Evolutionary conservation across 2,113 vertebrate genomes (phyloP).

Genomic region (Etia nguti): DNA sequence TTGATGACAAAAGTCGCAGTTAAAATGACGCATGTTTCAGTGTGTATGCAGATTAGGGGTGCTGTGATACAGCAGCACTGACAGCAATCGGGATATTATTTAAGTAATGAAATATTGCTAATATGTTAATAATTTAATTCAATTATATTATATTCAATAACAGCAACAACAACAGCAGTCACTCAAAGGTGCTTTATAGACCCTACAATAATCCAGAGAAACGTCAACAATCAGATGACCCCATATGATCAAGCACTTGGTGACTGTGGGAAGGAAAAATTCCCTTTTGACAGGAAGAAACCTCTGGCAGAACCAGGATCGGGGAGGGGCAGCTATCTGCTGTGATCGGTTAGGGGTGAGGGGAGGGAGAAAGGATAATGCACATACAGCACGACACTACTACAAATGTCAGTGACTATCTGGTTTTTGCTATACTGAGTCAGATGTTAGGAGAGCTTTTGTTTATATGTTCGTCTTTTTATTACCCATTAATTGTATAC

Average conservation of each 20-base stretch:
- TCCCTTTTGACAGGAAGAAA: neutral
- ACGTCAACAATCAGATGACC: neutral
- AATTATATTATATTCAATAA: neutral
- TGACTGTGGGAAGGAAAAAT: neutral
- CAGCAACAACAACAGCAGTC: neutral
- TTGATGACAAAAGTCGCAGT: neutral
- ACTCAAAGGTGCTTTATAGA: neutral
- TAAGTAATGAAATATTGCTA: neutral
- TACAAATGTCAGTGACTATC: neutral
- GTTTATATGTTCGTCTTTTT: neutral
- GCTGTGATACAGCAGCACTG: neutral
- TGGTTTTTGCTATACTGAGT: neutral
- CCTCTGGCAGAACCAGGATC: neutral
- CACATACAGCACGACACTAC: too few species aligned
- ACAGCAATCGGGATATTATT: neutral
- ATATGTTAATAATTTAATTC: accelerated
- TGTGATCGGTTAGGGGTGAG: neutral
- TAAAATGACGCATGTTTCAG: neutral
- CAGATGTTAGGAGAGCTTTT: neutral
- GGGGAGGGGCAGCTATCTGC: neutral
- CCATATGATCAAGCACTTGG: neutral
- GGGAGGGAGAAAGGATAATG: too few species aligned
- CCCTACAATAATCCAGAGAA: neutral
- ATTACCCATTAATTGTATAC: neutral
- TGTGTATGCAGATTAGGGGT: neutral